phyloP scores from a whole-genome alignment of 2,113 vertebrate genomes.

The Catharus bicknelli region DNA sequence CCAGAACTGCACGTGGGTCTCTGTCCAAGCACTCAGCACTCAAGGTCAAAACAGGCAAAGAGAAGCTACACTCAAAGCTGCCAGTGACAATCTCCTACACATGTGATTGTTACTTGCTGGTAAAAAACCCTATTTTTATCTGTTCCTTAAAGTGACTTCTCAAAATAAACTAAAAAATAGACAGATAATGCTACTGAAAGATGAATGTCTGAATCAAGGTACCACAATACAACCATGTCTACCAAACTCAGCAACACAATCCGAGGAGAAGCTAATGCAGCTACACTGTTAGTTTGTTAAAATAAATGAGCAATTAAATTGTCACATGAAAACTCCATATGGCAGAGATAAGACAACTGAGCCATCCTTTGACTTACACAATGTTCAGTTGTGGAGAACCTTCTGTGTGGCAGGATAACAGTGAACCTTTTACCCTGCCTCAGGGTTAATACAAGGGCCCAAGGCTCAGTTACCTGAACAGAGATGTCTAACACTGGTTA shows the following conservation, averaged over 20 bases:
- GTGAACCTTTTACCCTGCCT: background rate
- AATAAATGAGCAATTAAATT: background rate
- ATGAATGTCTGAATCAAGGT: background rate
- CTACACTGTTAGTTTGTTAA: background rate
- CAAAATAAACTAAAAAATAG: background rate
- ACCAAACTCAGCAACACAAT: background rate
- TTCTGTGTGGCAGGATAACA: background rate
- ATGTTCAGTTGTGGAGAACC: background rate
- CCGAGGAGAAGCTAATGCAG: background rate
- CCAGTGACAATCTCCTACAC: background rate
- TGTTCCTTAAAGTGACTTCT: background rate
- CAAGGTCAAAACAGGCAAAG: background rate
- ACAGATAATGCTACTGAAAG: background rate
- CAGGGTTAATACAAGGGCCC: accelerated
- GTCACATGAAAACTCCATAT: background rate
- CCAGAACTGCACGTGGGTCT: accelerated
- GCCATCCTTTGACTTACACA: background rate
- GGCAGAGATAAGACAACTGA: background rate
- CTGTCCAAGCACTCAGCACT: background rate
- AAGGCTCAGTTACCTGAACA: background rate
- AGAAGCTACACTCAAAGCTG: background rate
- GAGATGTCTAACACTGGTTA: background rate
- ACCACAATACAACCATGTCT: accelerated
- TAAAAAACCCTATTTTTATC: background rate
- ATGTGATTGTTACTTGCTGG: background rate